Base-by-base conservation (phyloP, 2,888 invertebrate species). In the Silvanus unidentatus region DNA sequence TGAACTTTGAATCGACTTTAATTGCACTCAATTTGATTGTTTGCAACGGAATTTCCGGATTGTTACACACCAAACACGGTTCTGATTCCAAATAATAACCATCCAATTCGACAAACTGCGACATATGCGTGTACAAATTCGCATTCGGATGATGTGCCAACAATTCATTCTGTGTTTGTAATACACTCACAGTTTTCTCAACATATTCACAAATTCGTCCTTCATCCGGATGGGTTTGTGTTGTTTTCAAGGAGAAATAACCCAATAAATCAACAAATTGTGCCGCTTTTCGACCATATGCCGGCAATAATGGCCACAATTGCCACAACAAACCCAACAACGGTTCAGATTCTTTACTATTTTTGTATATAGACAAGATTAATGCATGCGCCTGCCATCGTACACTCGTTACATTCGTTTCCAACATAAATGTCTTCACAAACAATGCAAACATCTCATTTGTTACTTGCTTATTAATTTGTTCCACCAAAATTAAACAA, bases 191-290 rank as follows among this genome's bases (percentile, higher is more conserved):
- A 0, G 94, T 93, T 57, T 88, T 87, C 59, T 90, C 86, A 46
- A 93, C 85, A 69, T 90, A 92, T 51, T 85, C 83, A 15, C 76
- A 73, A 57, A 80, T 77, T 46, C 59, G 54, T 0, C 54, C 48
- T 6, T 49, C 46, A 2, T 60, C 60, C 47, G 84, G 80, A 1
- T 84, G 81, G 0, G 84, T 91, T 53, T 85, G 80, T 1, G 85
- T 82, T 0, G 85, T 92, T 68, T 91, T 91, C 14, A 98, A 77
- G 0, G 95, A 91, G 66, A 97, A 91, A 71, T 92, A 97, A 0
- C 97, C 96, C 4, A 98, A 79, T 0, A 99, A 77, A 70, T 99
- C 98, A 0, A 97, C 95, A 73, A 97, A 97, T 70, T 98, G 97
- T 0, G 93, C 88, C 0, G 96, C 95, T 70, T 96, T 90, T 1